A percentile compares a stretch with the other conserved stretches of the same genome.
Evolutionary conservation across 2,113 vertebrate genomes (phyloP).

Genomic region (Aphelocoma coerulescens): DNA sequence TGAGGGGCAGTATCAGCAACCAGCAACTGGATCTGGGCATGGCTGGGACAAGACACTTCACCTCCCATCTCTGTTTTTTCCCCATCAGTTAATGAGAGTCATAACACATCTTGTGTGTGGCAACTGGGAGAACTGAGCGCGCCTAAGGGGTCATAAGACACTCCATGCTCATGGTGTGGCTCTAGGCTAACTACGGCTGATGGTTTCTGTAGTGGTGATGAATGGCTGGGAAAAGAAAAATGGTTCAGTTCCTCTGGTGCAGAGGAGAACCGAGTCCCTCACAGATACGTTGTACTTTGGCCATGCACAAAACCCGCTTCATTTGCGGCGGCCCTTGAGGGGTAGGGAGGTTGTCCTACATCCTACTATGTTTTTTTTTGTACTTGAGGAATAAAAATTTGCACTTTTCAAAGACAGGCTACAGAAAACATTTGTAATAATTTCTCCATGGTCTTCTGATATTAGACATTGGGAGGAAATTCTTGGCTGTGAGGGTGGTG

Average conservation of each 20-base stretch:
- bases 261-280: background rate
- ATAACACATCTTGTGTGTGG: rapidly evolving
- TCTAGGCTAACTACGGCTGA: background rate
- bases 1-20: background rate
- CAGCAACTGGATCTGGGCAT: background rate
- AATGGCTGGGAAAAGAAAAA: background rate
- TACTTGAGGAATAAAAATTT: background rate
- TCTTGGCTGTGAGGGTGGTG: background rate
- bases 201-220: rapidly evolving
- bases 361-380: rapidly evolving
- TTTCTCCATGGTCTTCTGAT: background rate
- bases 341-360: no score
- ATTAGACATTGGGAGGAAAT: background rate
- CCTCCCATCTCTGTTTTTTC: background rate
- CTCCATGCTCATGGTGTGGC: background rate
- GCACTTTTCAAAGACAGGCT: background rate
- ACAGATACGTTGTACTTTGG: rapidly evolving
- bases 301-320: background rate
- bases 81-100: background rate
- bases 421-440: background rate
- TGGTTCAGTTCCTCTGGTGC: background rate
- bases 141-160: background rate
- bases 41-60: background rate
- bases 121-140: rapidly evolving
- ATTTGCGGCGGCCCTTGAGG: background rate